Percentiles rank a stretch among this genome's conserved stretches.
phyloP scores from a whole-genome alignment of 2,797 vertebrate species.

The Gastrophryne carolinensis region DNA sequence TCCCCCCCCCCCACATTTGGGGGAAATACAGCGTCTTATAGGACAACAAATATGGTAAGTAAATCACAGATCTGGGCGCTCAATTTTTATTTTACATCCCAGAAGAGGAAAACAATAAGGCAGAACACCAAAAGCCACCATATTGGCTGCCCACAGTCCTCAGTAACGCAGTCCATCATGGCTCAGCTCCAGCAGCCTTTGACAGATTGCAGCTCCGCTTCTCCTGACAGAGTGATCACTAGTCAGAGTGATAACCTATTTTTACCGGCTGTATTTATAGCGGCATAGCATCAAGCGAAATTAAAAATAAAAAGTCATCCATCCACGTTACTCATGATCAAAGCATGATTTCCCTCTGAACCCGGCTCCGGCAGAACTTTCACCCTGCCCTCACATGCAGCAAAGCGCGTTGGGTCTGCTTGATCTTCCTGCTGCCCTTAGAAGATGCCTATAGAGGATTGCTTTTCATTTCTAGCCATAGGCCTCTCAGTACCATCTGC shows the following conservation, averaged over 20 bases:
- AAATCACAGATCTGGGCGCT: too few species aligned
- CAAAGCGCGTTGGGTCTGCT: not conserved
- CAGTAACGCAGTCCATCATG: not conserved
- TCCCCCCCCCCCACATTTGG: too few species aligned
- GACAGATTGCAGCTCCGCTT: constrained; percentile 16
- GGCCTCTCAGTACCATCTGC: too few species aligned
- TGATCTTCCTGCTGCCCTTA: not conserved
- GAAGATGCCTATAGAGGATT: not conserved
- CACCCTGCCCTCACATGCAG: not conserved
- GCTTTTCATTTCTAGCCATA: not conserved
- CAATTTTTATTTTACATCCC: too few species aligned
- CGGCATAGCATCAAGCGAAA: not conserved
- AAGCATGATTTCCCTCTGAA: not conserved
- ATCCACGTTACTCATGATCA: not conserved
- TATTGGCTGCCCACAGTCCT: not conserved
- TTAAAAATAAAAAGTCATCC: not conserved
- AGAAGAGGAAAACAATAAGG: too few species aligned
- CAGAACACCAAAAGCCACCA: too few species aligned
- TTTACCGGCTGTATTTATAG: not conserved
- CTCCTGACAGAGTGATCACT: constrained; percentile 1
- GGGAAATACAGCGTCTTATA: too few species aligned
- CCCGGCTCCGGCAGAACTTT: not conserved
- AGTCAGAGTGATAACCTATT: constrained; percentile 5
- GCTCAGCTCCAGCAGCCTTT: not conserved
- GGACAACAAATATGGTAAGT: too few species aligned